Evolutionary conservation across 2,888 invertebrate genomes (phyloP).

Genomic region (Drosophila anomalata): DNA sequence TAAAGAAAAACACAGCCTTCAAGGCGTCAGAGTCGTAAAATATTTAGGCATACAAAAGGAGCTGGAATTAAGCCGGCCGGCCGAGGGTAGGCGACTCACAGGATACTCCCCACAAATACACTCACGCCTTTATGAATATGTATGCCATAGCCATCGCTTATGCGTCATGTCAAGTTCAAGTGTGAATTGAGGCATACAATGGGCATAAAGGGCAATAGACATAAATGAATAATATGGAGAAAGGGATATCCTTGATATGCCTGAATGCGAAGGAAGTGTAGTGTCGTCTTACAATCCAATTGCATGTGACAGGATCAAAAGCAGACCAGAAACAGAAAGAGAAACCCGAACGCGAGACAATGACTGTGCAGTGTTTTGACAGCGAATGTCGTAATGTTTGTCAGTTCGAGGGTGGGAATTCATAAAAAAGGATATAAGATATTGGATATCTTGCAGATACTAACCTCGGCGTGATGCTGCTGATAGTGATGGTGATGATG

Average conservation of each 20-base stretch:
- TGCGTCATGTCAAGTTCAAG: conserved; percentile 56
- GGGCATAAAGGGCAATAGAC: conserved; percentile 34
- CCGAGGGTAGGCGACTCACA: conserved; percentile 28
- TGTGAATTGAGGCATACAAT: conserved; percentile 62
- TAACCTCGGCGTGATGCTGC: conserved; percentile 83
- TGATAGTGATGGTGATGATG: conserved; percentile 69
- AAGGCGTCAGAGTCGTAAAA: conserved; percentile 69
- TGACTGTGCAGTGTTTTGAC: conserved; percentile 75
- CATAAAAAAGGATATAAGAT: conserved; percentile 1
- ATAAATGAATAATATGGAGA: conserved; percentile 43
- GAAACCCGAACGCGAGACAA: conserved; percentile 51
- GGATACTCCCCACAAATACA: conserved; percentile 32
- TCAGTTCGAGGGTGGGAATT: conserved; percentile 23
- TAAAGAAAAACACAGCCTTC: conserved; percentile 16
- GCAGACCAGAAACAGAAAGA: conserved; percentile 15
- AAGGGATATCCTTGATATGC: conserved; percentile 44
- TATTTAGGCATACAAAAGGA: conserved; percentile 62
- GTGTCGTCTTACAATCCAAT: conserved; percentile 70
- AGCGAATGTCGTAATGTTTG: conserved; percentile 75
- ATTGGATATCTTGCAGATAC: conserved; percentile 34
- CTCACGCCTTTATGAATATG: conserved; percentile 21
- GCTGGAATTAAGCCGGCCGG: conserved; percentile 58
- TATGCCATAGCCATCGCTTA: neutral
- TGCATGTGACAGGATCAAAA: conserved; percentile 44
- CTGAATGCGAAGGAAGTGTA: conserved; percentile 57